phyloP scores from a whole-genome alignment of 2,113 vertebrate species.

The Limnothrissa miodon region DNA sequence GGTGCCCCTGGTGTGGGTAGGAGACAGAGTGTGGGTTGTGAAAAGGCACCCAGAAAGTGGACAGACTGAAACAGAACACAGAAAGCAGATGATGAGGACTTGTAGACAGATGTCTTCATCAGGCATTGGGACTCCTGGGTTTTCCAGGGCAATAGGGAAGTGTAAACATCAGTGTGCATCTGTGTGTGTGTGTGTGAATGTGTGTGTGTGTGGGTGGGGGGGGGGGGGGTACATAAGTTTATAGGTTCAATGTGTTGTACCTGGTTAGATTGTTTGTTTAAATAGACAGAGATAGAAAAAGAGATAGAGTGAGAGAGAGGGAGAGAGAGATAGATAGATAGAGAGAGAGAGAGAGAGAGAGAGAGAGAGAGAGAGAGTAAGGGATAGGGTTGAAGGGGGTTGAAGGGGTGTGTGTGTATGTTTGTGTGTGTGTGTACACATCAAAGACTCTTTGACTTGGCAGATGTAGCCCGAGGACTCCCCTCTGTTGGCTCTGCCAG shows the following conservation, averaged over 20 bases:
- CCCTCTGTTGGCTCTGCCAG: slow-evolving; percentile 84
- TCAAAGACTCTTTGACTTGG: slow-evolving; percentile 72
- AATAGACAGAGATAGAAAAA: background rate
- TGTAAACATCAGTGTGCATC: no score
- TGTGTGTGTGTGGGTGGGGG: no score
- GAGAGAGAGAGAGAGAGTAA: no score
- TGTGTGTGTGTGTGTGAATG: no score
- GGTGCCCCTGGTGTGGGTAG: background rate
- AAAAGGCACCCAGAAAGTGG: background rate
- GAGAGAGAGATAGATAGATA: no score
- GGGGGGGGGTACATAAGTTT: background rate
- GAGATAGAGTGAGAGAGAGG: background rate
- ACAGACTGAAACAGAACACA: background rate
- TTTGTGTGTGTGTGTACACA: slow-evolving; percentile 38
- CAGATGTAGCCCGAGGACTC: slow-evolving; percentile 79
- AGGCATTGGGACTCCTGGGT: background rate
- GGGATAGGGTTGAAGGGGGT: no score
- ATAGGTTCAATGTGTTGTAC: background rate
- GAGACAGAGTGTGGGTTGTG: background rate
- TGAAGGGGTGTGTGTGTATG: slow-evolving; percentile 36
- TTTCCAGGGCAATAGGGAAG: background rate
- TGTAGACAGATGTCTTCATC: slow-evolving; percentile 15
- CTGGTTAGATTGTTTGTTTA: slow-evolving; percentile 37
- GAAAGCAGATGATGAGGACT: background rate
- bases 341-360: slow-evolving; percentile 36